Base-by-base conservation (phyloP, 1,140 invertebrate species). In the Belonocnema kinseyi region DNA sequence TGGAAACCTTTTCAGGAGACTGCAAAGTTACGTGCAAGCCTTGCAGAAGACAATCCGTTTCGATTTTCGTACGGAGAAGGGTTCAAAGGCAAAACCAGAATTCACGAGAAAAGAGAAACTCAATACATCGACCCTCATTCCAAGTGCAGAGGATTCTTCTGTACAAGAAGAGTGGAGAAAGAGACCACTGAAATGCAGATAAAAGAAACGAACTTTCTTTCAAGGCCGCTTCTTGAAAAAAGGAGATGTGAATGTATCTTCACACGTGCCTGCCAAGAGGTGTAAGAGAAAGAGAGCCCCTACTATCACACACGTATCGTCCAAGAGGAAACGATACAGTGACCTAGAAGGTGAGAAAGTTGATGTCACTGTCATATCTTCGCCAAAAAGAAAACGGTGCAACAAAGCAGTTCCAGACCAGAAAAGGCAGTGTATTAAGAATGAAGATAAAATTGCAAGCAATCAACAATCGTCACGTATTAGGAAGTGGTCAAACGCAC, bases 1-100 rank as follows among this genome's bases (percentile, higher is more conserved):
- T 46, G 76, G 74, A 51, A 50, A 58, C 4, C 26, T 76, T 5
- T 16, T 78, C 13, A 58, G 77, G 11, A 61, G 0, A 7, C 14
- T 16, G 5, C 17, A 14, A 54, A 16, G 16, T 0, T 73, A 17
- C 14, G 10, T 11, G 8, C 56, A 19, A 21, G 5, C 56, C 11
- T 21, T 58, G 14, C 21, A 12, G 3, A 58, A 12, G 8, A 26
- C 56, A 6, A 58, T 58, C 26, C 56, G 56, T 16, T 26, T n/a
- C 6, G 10, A 21, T 8, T 4, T 58, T 58, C 0, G 11, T 13
- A 26, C 14, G 11, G 26, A 21, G 26, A 8, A 11, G 2, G 11
- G 19, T 7, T 14, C 13, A 21, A 58, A 10, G 8, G 56, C 8
- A 6, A 58, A 58, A 21, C 19, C 56, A 3, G 56, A 58, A 7